phyloP scores from a whole-genome alignment of 2,113 vertebrate species.

The Mobula birostris region DNA sequence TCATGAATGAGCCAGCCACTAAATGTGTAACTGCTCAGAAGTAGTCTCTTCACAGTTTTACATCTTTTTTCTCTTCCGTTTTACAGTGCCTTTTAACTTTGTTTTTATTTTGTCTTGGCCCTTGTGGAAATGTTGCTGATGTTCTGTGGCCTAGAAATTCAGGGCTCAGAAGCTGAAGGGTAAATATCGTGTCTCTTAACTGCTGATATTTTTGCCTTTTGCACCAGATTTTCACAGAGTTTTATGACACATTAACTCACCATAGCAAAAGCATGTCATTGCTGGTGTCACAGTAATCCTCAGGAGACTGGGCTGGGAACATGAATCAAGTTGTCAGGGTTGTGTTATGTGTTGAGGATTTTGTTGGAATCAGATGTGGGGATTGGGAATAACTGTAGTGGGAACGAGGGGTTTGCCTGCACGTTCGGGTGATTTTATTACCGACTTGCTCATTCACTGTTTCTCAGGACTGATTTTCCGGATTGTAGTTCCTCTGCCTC shows the following conservation, averaged over 20 bases:
- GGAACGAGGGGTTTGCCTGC: background rate
- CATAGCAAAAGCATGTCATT: background rate
- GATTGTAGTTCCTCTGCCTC: background rate
- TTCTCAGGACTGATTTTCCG: background rate
- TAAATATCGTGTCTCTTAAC: background rate
- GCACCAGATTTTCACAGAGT: background rate
- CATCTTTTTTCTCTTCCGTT: background rate
- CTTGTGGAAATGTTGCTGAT: background rate
- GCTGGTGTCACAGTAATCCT: background rate
- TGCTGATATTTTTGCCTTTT: background rate
- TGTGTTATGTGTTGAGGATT: too few species aligned
- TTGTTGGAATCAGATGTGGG: background rate
- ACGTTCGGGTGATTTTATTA: background rate
- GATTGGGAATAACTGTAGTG: background rate
- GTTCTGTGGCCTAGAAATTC: background rate
- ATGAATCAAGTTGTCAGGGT: background rate
- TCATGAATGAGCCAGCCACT: background rate
- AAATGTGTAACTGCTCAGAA: background rate
- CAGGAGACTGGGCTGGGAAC: background rate
- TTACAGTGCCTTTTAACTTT: background rate
- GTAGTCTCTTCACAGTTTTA: background rate
- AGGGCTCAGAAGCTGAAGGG: background rate
- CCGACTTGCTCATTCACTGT: background rate
- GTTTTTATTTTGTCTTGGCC: background rate
- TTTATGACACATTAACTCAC: background rate